Percentiles rank a stretch among this genome's conserved stretches.
phyloP scores from a whole-genome alignment of 2,797 vertebrate genomes.

The Rhyacichthys aspro region DNA sequence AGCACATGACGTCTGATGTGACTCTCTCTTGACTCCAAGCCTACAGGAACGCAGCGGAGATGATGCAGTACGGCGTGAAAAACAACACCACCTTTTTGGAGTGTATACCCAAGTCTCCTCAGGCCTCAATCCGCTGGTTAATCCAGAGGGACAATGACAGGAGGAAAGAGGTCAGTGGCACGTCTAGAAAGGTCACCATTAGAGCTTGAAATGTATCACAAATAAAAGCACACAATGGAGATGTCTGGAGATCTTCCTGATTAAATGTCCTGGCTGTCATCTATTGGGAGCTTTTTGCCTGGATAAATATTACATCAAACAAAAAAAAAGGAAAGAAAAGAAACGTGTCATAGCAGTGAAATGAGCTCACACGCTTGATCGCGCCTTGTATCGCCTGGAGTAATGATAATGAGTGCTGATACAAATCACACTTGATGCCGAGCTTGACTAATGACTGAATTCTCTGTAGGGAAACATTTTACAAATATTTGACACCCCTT shows the following conservation, averaged over 20 bases:
- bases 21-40: constrained; percentile 72
- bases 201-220: background rate
- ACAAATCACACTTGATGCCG: constrained; percentile 28
- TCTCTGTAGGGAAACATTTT: constrained; percentile 31
- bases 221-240: background rate
- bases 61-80: constrained; percentile 93
- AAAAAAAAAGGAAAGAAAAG: background rate
- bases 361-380: constrained; percentile 32
- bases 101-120: constrained; percentile 93
- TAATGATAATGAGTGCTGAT: constrained; percentile 36
- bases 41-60: constrained; percentile 95
- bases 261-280: constrained; percentile 3
- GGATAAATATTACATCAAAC: constrained; percentile 27
- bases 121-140: constrained; percentile 94
- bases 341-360: constrained; percentile 12
- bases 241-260: background rate
- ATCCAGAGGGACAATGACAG: constrained; percentile 96
- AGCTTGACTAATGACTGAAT: constrained; percentile 32
- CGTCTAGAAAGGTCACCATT: constrained; percentile 10
- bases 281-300: background rate
- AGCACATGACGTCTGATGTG: constrained; percentile 50
- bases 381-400: constrained; percentile 13
- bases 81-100: constrained; percentile 98
- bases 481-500: constrained; percentile 45
- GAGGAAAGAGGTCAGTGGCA: constrained; percentile 91